Evolutionary conservation across 2,888 invertebrate genomes (phyloP).

Genomic region (Tenthredo scrophulariae): DNA sequence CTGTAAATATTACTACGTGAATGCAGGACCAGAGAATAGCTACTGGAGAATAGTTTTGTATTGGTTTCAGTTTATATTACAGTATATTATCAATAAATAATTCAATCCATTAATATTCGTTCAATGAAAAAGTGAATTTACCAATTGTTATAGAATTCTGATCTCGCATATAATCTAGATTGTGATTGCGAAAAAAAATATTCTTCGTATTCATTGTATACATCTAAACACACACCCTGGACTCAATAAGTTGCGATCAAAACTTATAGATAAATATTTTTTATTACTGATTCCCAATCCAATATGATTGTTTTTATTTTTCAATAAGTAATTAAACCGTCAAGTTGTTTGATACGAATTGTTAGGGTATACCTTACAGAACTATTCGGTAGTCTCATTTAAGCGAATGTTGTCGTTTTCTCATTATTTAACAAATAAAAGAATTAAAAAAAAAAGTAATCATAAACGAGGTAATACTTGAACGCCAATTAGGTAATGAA

Average conservation of each 20-base stretch:
- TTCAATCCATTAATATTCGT: not conserved
- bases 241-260: not conserved
- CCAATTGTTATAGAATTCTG: not conserved
- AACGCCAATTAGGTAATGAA: slow-evolving; percentile 1
- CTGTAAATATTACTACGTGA: slow-evolving; percentile 37
- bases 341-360: not conserved
- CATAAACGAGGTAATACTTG: not conserved
- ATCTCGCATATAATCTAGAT: not conserved
- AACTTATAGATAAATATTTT: slow-evolving; percentile 6
- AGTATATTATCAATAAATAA: slow-evolving; percentile 6
- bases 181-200: not conserved
- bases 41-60: slow-evolving; percentile 58
- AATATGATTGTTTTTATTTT: not conserved
- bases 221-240: not conserved
- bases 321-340: not conserved
- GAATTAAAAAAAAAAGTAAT: not conserved
- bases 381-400: slow-evolving; percentile 10
- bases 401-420: not conserved
- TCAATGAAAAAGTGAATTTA: not conserved
- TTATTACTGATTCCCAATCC: not conserved
- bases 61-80: slow-evolving; percentile 45
- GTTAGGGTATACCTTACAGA: not conserved
- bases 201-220: not conserved
- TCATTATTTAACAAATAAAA: not conserved
- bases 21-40: slow-evolving; percentile 30